Percentiles rank a stretch among this genome's conserved stretches.
phyloP scores from a whole-genome alignment of 2,888 invertebrate species.

The Ichneumoninae sp. region DNA sequence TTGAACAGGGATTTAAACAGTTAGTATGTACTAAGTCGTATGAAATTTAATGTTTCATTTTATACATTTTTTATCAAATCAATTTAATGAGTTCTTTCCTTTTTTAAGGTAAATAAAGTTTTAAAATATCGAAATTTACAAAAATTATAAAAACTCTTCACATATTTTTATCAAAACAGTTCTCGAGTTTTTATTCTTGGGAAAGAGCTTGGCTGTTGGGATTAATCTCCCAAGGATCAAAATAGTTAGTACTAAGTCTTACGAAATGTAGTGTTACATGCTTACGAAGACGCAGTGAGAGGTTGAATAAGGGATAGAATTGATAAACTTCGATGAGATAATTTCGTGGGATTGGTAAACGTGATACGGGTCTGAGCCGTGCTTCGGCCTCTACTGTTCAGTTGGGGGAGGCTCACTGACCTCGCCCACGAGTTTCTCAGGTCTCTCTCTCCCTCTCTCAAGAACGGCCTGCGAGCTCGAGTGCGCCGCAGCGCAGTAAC shows the following conservation, averaged over 20 bases:
- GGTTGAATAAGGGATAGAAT: constrained; percentile 11
- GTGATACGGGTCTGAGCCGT: constrained; percentile 4
- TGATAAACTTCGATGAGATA: constrained; percentile 38
- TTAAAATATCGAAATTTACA: too few species aligned
- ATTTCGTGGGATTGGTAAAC: constrained; percentile 43
- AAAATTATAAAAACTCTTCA: too few species aligned
- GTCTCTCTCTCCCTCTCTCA: constrained; percentile 2
- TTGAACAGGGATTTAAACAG: too few species aligned
- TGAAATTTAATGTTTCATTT: too few species aligned
- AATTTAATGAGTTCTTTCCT: too few species aligned
- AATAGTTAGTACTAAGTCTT: neutral
- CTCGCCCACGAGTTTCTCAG: constrained; percentile 66
- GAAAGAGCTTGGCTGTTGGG: too few species aligned
- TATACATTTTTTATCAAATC: too few species aligned
- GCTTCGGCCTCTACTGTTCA: constrained; percentile 45
- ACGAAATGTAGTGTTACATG: neutral
- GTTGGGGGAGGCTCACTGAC: constrained; percentile 67
- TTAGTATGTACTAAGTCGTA: too few species aligned
- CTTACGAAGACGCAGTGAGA: neutral
- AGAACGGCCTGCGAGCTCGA: constrained; percentile 23
- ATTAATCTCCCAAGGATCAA: too few species aligned
- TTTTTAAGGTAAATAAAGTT: too few species aligned
- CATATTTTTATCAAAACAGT: too few species aligned
- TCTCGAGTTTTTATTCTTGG: too few species aligned
- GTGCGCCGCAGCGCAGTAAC: constrained; percentile 8